phyloP scores from a whole-genome alignment of 1,140 invertebrate genomes.

The Panagrolaimus sp. region DNA sequence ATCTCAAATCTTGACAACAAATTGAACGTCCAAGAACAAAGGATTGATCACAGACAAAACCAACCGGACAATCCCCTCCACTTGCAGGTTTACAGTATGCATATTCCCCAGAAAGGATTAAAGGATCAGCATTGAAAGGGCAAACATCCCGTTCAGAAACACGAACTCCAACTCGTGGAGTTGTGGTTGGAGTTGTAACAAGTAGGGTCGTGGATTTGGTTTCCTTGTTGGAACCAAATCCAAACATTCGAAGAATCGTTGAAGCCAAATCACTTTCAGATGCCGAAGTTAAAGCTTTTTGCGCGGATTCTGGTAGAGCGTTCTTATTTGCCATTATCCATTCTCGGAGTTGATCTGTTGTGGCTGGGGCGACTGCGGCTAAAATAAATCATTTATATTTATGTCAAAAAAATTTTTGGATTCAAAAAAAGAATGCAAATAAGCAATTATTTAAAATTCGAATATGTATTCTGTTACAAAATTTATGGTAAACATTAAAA shows the following conservation, averaged over 20 bases:
- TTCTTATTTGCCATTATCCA: slow-evolving; percentile 52
- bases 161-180: background rate
- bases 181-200: slow-evolving; percentile 9
- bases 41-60: slow-evolving; percentile 50
- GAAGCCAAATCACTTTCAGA: slow-evolving; percentile 39
- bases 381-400: background rate
- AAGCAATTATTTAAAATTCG: no score
- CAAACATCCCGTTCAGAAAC: slow-evolving; percentile 35
- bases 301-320: slow-evolving; percentile 32
- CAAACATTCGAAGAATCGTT: slow-evolving; percentile 44
- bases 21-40: slow-evolving; percentile 52
- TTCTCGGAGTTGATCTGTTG: slow-evolving; percentile 47
- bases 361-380: slow-evolving; percentile 26
- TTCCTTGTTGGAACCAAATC: slow-evolving; percentile 19
- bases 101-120: slow-evolving; percentile 43
- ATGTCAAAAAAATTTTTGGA: background rate
- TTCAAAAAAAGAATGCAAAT: no score
- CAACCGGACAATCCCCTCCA: slow-evolving; percentile 47
- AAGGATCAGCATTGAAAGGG: slow-evolving; percentile 47
- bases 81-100: slow-evolving; percentile 46
- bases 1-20: slow-evolving; percentile 40
- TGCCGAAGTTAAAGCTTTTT: slow-evolving; percentile 33
- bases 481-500: background rate
- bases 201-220: background rate
- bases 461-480: no score